Conservation (phyloP, 53 echinoderm and acorn worm genomes). For the Stichopus horrens region DNA sequence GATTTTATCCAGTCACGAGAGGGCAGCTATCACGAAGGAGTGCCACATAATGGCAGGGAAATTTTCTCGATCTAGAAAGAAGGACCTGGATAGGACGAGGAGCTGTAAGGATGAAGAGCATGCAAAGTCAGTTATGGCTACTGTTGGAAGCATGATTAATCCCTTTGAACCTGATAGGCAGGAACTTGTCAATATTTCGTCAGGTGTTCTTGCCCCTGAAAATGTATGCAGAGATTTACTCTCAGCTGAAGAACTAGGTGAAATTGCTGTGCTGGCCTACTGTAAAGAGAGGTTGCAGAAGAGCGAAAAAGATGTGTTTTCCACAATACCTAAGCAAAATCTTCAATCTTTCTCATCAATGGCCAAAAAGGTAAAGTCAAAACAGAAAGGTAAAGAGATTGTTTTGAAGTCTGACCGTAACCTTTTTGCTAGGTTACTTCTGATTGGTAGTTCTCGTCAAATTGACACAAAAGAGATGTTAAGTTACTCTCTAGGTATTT, state of each 20-base stretch:
- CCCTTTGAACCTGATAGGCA: conserved; percentile 48
- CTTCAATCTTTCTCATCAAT: conserved; percentile 43
- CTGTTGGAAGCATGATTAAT: conserved; percentile 49
- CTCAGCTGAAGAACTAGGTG: conserved; percentile 29
- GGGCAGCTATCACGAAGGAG: conserved; percentile 56
- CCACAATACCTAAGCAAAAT: conserved; percentile 19
- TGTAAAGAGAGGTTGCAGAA: conserved; percentile 44
- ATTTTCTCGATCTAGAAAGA: conserved; percentile 25
- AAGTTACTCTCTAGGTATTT: conserved; percentile 28
- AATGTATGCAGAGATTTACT: conserved; percentile 28
- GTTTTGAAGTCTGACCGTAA: conserved; percentile 39
- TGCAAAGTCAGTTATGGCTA: conserved; percentile 36
- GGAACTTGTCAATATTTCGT: conserved; percentile 35
- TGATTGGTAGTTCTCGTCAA: conserved; percentile 42
- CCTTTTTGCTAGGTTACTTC: conserved; percentile 45
- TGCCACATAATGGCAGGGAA: conserved; percentile 61
- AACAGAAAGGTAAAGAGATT: conserved; percentile 38
- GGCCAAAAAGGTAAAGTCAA: conserved; percentile 29
- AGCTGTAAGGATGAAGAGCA: conserved; percentile 43
- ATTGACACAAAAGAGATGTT: conserved; percentile 42
- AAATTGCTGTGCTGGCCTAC: conserved; percentile 23
- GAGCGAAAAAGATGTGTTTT: conserved; percentile 29
- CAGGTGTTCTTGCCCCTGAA: conserved; percentile 44
- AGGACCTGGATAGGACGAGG: conserved; percentile 42
- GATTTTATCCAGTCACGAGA: conserved; percentile 48